Evolutionary conservation across 2,888 invertebrate species (phyloP), one percentile per base, ranked within the genome.

Genomic region (Zaprionus bogoriensis): DNA sequence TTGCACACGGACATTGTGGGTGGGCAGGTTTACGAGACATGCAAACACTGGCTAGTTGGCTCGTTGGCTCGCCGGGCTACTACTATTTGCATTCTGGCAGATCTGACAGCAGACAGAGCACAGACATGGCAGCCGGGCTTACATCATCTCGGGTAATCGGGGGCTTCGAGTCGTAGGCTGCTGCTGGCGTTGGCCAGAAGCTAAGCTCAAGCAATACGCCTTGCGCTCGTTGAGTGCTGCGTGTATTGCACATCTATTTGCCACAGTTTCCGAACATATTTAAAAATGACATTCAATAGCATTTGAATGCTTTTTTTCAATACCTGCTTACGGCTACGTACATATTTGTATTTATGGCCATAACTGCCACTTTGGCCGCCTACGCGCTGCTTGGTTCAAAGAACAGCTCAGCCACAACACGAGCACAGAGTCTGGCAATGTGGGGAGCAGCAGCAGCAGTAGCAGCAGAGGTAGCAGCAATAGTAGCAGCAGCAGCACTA

Each of bases 301-400:
- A 61, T 60, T 80, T 12, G 12, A n/a, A 7, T 7, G 12, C 14
- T 32, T 32, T 64, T 70, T 58, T 38, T 38, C n/a, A 83, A 82
- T 85, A 82, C 78, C 83, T 80, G 82, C 74, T 80, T 64, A 67
- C 60, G 69, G 69, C 55, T 72, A 77, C 79, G 80, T 72, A 81
- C 81, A 77, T 77, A 82, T 79, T 84, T 77, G 82, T 76, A 70
- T 79, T 77, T 82, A 85, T 85, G 80, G 77, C 77, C 80, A 85
- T 85, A 83, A 82, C 83, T 80, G 83, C 81, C 78, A 85, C 80
- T 79, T 79, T 67, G 74, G 64, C 55, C 85, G 72, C 80, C 80
- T 71, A 81, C 80, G 77, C 81, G 63, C 46, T 44, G 48, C 7
- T 46, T 59, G 38, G 60, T 59, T 67, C 45, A 58, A 74, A 74